phyloP scores from a whole-genome alignment of 2,797 vertebrate genomes.

The Cryptoprocta ferox region DNA sequence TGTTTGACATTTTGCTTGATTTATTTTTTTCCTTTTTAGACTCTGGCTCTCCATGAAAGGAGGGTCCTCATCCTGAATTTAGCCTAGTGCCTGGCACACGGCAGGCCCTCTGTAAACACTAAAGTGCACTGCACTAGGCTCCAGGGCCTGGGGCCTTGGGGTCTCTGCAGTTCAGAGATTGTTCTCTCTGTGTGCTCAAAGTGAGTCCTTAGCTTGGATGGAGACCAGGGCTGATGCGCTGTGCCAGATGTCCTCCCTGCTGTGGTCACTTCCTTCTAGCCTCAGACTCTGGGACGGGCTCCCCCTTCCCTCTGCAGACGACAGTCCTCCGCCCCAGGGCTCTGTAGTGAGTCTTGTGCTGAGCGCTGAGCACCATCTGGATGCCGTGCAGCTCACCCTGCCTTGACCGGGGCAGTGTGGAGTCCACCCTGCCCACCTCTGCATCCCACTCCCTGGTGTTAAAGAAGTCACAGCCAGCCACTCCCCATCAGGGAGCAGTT shows the following conservation, averaged over 20 bases:
- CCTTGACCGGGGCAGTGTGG: neutral
- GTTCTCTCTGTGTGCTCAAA: neutral
- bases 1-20: slow-evolving; percentile 28
- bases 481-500: neutral
- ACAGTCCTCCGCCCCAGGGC: neutral
- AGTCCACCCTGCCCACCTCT: too few relatives aligned
- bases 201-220: neutral
- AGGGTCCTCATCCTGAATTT: neutral
- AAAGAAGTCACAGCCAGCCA: neutral
- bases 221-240: neutral
- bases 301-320: neutral
- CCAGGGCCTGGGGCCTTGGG: neutral
- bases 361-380: neutral
- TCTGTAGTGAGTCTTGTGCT: neutral
- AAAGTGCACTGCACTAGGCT: neutral
- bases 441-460: neutral
- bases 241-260: neutral
- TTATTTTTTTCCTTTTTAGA: slow-evolving; percentile 48
- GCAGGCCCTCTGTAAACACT: neutral
- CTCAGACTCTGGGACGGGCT: neutral
- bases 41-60: slow-evolving; percentile 26
- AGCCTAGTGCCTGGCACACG: neutral
- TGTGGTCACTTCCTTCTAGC: neutral
- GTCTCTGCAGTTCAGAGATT: neutral
- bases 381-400: neutral